These are phyloP conservation scores for Nothoprocta perdicaria DNA, from an alignment of 2,113 vertebrate genomes.

Conservation along the genomic window DNA sequence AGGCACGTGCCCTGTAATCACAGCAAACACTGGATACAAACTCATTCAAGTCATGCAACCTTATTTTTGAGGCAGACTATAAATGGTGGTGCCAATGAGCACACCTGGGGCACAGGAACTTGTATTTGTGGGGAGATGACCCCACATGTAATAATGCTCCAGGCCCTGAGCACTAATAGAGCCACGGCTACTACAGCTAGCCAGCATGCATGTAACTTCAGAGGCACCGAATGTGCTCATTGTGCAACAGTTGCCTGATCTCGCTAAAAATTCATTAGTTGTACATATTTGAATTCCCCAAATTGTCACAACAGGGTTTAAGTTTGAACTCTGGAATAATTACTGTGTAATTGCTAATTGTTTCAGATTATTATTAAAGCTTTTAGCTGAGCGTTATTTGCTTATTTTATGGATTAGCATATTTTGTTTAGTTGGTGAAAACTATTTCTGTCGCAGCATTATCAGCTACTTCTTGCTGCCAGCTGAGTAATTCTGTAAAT, in stretches of 20 bases:
- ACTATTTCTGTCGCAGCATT: conserved; percentile 12
- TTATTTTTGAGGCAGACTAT: too few species aligned
- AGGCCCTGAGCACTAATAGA: background rate
- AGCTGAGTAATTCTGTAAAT: conserved; percentile 49
- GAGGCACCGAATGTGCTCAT: background rate
- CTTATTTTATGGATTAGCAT: conserved; percentile 41
- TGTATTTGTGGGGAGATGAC: background rate
- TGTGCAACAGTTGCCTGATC: background rate
- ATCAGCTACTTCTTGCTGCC: background rate
- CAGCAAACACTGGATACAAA: background rate
- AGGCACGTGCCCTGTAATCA: background rate
- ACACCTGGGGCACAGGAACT: too few species aligned
- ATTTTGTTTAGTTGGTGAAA: background rate
- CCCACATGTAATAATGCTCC: background rate
- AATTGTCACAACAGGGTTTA: background rate
- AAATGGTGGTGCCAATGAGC: too few species aligned
- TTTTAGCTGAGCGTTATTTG: conserved; percentile 16
- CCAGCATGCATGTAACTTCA: background rate
- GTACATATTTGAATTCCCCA: background rate
- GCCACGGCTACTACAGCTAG: fast-evolving
- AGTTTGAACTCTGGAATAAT: conserved; percentile 21
- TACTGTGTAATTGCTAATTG: background rate
- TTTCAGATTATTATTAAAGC: background rate
- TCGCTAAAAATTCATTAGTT: background rate
- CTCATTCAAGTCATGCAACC: too few species aligned